Base-by-base conservation (phyloP, 2,113 vertebrate species). In the Phalacrocorax brasilianus region DNA sequence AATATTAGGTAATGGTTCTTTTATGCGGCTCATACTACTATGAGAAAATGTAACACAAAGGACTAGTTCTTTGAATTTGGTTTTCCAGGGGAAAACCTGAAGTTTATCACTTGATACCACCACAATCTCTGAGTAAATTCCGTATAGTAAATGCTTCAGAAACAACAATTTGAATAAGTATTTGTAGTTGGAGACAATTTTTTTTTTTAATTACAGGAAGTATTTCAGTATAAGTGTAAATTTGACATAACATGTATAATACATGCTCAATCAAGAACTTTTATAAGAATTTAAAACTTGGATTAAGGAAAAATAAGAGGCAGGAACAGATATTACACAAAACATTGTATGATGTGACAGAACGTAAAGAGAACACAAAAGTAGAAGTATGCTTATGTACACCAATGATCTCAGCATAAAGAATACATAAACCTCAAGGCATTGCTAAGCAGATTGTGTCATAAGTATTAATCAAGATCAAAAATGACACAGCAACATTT, bases 101-200 rank as follows among this genome's bases (percentile, higher is more conserved):
- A 93, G 66, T 97, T 97, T 97, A 96, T 97, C 98, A 98, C 92
- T 97, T 72, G 89, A 95, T 83, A 94, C 44, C 55, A 94, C 61
- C 95, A 95, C 62, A 91, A 87, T 94, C 93, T 97, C 94, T 23
- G 50, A 97, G 93, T 96, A 98, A 97, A 96, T 72, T 89, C 67
- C 23, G 24, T 96, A 95, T 40, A 96, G 75, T 97, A 98, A 98
- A 96, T 95, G 91, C 86, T 97, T 97, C 93, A 84, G 97, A 94
- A 96, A 28, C 85, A 98, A 95, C 88, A 96, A 96, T 96, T 98
- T 93, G 85, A 97, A 97, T 90, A 93, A 98, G 84, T 97, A 97
- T 98, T 98, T 98, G 97, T 97, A 98, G 97, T 86, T 98, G 95
- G 97, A 98, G 91, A 98, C 89, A 96, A 97, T 97, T 98, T 97